A percentile compares a stretch with the other conserved stretches of the same genome.
These are phyloP conservation scores for Napeogenes inachia DNA, from an alignment of 2,888 invertebrate genomes.

Conservation along the genomic window DNA sequence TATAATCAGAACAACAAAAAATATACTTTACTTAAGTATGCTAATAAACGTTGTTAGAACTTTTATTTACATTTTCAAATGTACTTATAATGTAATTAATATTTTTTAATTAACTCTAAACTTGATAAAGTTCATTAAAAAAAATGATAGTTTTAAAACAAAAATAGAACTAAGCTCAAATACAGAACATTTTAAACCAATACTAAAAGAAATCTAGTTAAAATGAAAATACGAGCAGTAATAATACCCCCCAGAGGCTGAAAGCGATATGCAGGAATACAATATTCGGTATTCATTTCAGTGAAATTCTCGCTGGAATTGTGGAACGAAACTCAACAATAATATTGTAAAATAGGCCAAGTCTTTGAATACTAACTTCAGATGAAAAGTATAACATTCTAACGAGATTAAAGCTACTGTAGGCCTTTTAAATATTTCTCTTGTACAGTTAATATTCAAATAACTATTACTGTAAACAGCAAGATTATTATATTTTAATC, in stretches of 20 bases:
- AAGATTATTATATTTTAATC: too few species aligned
- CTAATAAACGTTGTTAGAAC: too few species aligned
- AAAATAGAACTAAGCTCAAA: too few species aligned
- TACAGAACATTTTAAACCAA: not conserved
- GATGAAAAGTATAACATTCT: conserved; percentile 2
- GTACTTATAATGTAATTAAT: too few species aligned
- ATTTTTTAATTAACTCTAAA: too few species aligned
- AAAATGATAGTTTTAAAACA: too few species aligned
- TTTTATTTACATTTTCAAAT: too few species aligned
- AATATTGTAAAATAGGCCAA: conserved; percentile 12
- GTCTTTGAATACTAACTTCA: conserved; percentile 5
- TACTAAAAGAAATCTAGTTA: conserved; percentile 4
- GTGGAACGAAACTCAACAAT: conserved; percentile 21
- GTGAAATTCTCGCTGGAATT: conserved; percentile 18
- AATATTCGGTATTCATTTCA: conserved; percentile 24
- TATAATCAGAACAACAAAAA: too few species aligned
- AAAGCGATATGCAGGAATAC: conserved; percentile 16
- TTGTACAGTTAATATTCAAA: not conserved
- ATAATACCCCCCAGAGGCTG: conserved; percentile 8
- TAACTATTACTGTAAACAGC: not conserved
- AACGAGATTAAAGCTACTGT: conserved; percentile 2
- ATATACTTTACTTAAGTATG: too few species aligned
- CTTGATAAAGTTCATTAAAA: too few species aligned
- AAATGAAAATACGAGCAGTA: conserved; percentile 5
- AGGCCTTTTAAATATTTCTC: not conserved